Conservation (phyloP, 1,140 invertebrate genomes). For the Drosophila micromelanica region DNA sequence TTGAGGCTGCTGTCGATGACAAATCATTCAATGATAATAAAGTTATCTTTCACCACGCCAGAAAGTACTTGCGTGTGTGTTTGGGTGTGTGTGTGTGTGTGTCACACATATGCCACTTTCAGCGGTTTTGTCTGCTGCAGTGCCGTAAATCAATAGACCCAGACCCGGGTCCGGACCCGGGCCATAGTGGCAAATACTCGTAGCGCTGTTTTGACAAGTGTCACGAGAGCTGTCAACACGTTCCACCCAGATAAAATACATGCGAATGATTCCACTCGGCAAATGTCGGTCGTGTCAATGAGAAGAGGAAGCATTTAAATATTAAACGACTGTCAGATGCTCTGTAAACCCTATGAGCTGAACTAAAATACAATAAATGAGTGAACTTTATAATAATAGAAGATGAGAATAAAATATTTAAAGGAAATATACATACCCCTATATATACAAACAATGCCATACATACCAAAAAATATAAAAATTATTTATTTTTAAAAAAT, state of each 20-base stretch:
- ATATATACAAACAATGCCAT: too few relatives aligned
- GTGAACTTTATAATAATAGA: too few relatives aligned
- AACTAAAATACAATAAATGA: too few relatives aligned
- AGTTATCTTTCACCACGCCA: conserved; percentile 52
- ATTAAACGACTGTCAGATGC: conserved; percentile 15
- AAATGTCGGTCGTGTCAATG: neutral
- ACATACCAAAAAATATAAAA: too few relatives aligned
- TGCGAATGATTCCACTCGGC: neutral
- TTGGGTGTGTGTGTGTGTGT: neutral
- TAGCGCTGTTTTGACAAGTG: conserved; percentile 70
- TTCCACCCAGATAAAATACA: conserved; percentile 38
- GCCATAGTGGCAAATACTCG: conserved; percentile 50
- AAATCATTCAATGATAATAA: conserved; percentile 60
- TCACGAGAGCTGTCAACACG: conserved; percentile 66
- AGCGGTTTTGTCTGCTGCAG: conserved; percentile 21
- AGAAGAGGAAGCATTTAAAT: neutral
- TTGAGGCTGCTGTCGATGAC: conserved; percentile 18
- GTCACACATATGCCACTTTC: conserved; percentile 6
- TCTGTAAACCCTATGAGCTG: conserved; percentile 1
- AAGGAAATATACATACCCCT: too few relatives aligned
- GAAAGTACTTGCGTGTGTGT: neutral
- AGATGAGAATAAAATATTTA: too few relatives aligned
- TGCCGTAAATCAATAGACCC: conserved; percentile 43
- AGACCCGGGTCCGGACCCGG: conserved; percentile 7
- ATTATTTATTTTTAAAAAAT: too few relatives aligned